Evolutionary conservation across 2,797 vertebrate genomes (phyloP).

Genomic region (Octomys mimax): DNA sequence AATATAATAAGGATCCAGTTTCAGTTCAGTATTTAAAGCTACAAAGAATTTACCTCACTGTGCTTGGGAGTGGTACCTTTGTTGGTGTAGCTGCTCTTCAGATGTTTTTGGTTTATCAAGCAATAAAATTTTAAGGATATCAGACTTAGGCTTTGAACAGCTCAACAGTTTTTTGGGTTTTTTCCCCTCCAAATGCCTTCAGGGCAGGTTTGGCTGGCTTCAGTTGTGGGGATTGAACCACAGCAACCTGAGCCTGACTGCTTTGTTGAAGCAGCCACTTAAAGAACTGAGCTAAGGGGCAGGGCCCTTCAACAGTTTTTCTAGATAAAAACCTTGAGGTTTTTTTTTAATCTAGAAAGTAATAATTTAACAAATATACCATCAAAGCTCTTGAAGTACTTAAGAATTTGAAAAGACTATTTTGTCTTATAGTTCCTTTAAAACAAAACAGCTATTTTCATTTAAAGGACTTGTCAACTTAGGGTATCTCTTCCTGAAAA

Average conservation of each 20-base stretch:
- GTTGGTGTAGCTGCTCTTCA: constrained; percentile 85
- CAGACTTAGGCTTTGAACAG: constrained; percentile 85
- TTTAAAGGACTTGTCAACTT: constrained; percentile 88
- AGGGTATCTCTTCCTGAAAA: constrained; percentile 87
- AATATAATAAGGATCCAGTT: constrained; percentile 87
- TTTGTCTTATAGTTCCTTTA: constrained; percentile 87
- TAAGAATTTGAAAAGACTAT: constrained; percentile 87
- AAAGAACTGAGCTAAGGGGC: too few species aligned
- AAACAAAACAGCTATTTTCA: constrained; percentile 86
- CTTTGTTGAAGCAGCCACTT: too few species aligned
- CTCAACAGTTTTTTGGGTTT: constrained; percentile 67
- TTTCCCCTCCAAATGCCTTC: too few species aligned
- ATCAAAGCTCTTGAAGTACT: constrained; percentile 86
- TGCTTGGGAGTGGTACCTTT: constrained; percentile 85
- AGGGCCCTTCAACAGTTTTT: too few species aligned
- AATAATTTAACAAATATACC: constrained; percentile 87
- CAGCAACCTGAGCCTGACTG: too few species aligned
- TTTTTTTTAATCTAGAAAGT: constrained; percentile 85
- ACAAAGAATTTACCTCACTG: constrained; percentile 84
- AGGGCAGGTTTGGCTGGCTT: too few species aligned
- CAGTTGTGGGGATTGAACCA: too few species aligned
- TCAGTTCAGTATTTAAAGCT: constrained; percentile 87
- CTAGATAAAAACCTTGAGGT: constrained; percentile 79
- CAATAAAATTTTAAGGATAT: constrained; percentile 88
- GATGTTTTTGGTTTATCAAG: constrained; percentile 88